These are phyloP conservation scores for Strigops habroptila DNA, from an alignment of 2,113 vertebrate genomes.

Conservation along the genomic window DNA sequence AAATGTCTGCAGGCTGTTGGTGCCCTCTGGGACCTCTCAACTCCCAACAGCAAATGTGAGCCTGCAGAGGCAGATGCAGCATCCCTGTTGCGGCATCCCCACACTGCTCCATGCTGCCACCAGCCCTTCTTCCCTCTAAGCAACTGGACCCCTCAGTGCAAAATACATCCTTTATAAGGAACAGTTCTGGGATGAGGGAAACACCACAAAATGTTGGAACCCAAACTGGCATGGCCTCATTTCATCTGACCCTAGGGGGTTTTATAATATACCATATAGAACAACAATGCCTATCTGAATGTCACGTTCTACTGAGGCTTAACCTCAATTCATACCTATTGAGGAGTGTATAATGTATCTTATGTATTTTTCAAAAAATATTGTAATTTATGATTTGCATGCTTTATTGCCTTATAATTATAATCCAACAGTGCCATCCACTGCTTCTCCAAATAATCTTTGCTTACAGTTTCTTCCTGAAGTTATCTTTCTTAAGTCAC, in stretches of 20 bases:
- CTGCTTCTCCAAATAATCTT: conserved; percentile 64
- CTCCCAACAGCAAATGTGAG: not conserved
- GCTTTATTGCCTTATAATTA: conserved; percentile 60
- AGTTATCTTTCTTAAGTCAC: not conserved
- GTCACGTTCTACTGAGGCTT: not conserved
- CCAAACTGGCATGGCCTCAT: not conserved
- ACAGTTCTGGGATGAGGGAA: not conserved
- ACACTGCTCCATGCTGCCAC: not conserved
- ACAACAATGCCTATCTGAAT: not conserved
- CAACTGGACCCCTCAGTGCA: not conserved
- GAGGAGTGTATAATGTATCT: not conserved
- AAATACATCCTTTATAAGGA: not conserved
- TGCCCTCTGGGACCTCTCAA: not conserved
- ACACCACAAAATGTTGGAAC: not conserved
- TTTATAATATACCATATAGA: not conserved
- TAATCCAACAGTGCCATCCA: conserved; percentile 73
- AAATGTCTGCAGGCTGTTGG: not conserved
- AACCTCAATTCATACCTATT: not conserved
- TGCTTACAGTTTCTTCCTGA: conserved; percentile 18
- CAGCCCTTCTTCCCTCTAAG: not conserved
- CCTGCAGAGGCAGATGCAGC: not conserved
- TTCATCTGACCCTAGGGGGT: not conserved
- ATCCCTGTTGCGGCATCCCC: not conserved
- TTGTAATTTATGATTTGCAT: conserved; percentile 23
- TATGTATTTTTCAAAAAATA: not conserved